Evolutionary conservation across 30 jellyfish, hydroid and myxozoan species (phyloP), one percentile per base, ranked within the genome.

Genomic region (Aurelia aurita complex sp. Pacific): DNA sequence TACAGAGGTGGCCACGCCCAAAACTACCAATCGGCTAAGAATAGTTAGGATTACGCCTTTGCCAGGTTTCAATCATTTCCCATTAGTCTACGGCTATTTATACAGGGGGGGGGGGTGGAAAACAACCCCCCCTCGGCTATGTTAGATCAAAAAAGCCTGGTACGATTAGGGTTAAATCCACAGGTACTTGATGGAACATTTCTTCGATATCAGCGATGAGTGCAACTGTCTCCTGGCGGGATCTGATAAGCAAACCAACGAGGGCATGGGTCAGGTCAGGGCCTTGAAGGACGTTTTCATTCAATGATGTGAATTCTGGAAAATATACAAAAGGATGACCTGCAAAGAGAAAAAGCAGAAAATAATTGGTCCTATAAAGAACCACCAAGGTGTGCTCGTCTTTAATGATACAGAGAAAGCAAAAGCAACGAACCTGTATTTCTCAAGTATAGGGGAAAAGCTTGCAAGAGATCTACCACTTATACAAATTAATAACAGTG

Each of bases 251-350:
- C 29, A 23, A 23, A 23, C 29, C 29, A 23, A 23, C 29, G 29
- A 23, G 29, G 29, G 29, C 29, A 64, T 82, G 73, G 3, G 97
- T 89, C 69, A 78, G 72, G 62, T 85, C 96, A 23, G 88, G 94
- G 61, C 91, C 97, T 72, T 89, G 97, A 17, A 82, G 67, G 5
- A 83, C 81, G 74, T 72, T 65, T 11, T 88, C 80, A 51, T 89
- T 73, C 17, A 89, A 79, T 6, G 94, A 89, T 6, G 61, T 50
- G 57, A 46, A 51, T 73, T 73, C 83, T 73, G 52, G 83, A 73
- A 73, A 73, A 73, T 73, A 46, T 15, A 46, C 72, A 73, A 73
- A 38, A 51, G 54, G 83, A 73, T 73, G 71, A 43, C 83, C 52
- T 73, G 69, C 83, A 73, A 73, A 54, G 83, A 73, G 69, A 51